Conservation (phyloP, 2,888 invertebrate species). For the Dromius quadrimaculatus region DNA sequence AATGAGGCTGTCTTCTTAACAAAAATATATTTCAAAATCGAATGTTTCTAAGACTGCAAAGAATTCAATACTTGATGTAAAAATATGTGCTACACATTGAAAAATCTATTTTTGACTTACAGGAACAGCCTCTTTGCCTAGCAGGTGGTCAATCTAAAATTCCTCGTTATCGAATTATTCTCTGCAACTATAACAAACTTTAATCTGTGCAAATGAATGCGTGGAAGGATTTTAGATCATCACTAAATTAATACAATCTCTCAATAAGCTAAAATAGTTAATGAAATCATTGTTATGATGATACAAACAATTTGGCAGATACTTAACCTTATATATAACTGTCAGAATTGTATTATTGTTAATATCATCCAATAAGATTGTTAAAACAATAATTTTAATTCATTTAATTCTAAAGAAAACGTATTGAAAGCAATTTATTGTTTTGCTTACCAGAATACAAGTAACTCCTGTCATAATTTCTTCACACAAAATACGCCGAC, state of each 20-base stretch:
- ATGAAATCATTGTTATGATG: slow-evolving; percentile 26
- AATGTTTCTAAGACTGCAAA: neutral
- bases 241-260: slow-evolving; percentile 9
- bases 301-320: slow-evolving; percentile 24
- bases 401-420: neutral
- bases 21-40: neutral
- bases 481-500: slow-evolving; percentile 28
- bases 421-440: neutral
- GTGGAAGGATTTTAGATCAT: neutral
- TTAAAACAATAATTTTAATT: slow-evolving; percentile 16
- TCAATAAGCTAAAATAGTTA: neutral
- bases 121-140: slow-evolving; percentile 13
- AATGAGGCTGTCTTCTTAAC: neutral
- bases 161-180: neutral
- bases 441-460: slow-evolving; percentile 44
- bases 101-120: slow-evolving; percentile 32
- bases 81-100: slow-evolving; percentile 18
- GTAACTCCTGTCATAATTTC: slow-evolving; percentile 42
- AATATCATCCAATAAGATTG: no score
- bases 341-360: no score
- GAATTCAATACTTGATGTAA: slow-evolving; percentile 17
- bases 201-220: neutral
- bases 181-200: neutral
- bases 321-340: slow-evolving; percentile 22
- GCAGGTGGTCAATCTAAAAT: slow-evolving; percentile 32